These are phyloP conservation scores for Harpalus rubripes DNA, from an alignment of 2,888 invertebrate species.

Conservation along the genomic window DNA sequence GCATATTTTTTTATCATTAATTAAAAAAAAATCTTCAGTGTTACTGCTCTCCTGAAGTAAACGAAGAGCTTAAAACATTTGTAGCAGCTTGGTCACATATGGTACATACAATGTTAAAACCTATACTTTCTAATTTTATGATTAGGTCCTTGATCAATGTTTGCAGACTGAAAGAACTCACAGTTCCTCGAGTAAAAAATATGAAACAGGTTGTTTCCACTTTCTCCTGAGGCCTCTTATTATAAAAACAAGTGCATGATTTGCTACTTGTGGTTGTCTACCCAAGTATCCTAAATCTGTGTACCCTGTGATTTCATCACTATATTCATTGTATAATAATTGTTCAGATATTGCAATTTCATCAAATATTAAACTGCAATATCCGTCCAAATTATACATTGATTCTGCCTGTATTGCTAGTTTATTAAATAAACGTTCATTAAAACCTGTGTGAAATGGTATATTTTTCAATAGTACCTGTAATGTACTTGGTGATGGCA, in stretches of 20 bases:
- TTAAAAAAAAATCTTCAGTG: slow-evolving; percentile 10
- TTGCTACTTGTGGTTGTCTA: slow-evolving; percentile 65
- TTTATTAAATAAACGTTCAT: slow-evolving; percentile 10
- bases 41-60: neutral
- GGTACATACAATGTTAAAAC: slow-evolving; percentile 68
- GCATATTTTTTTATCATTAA: neutral
- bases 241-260: slow-evolving; percentile 70
- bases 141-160: slow-evolving; percentile 67
- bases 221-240: slow-evolving; percentile 67
- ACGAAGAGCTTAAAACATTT: slow-evolving; percentile 47
- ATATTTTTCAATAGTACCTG: slow-evolving; percentile 10
- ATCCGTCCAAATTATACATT: slow-evolving; percentile 24
- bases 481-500: slow-evolving; percentile 7
- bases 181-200: slow-evolving; percentile 68
- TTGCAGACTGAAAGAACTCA: slow-evolving; percentile 63
- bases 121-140: slow-evolving; percentile 64
- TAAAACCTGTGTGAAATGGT: slow-evolving; percentile 3
- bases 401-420: neutral
- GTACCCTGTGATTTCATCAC: slow-evolving; percentile 66
- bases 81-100: slow-evolving; percentile 70
- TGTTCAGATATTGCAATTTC: too few relatives aligned
- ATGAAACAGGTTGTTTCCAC: slow-evolving; percentile 69
- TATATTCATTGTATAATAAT: too few relatives aligned
- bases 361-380: too few relatives aligned
- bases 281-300: slow-evolving; percentile 68